Evolutionary conservation across 2,113 vertebrate species (phyloP), one percentile per base, ranked within the genome.

Genomic region (Chionomys nivalis): DNA sequence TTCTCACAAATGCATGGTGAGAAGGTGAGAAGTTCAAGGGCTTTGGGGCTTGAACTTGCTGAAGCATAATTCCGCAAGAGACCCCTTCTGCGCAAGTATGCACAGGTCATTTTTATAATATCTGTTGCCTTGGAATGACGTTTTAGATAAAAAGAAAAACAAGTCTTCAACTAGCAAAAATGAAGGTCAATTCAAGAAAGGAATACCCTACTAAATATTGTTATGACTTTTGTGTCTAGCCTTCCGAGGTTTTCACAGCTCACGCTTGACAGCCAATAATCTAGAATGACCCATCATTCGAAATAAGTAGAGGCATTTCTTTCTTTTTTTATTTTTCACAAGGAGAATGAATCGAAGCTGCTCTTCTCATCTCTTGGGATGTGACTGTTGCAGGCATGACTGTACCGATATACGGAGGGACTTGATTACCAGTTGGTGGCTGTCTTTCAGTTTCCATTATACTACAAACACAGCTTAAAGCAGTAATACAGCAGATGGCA

Each of bases 81-180:
- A 21, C 89, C 87, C 55, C 11, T 83, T 55, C 26, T 66, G 24
- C 19, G 61, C 49, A 72, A 52, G 94, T 28, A 47, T 16, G 58
- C 65, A 21, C 52, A 89, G 91, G 39, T 77, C n/a, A 81, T 75
- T 91, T 42, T 87, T 68, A 52, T 36, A 75, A 61, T 8, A 89
- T 6, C 81, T 77, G 31, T 87, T 70, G 24, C 21, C 42, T 92
- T 91, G 77, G 93, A 93, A 63, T 89, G 47, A 10, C 26, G 70
- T 91, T 90, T 91, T 90, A 91, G 91, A 85, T n/a, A 93, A 79
- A 94, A 79, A 96, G 39, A 58, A 78, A 97, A 79, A 83, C 36
- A 77, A 68, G 21, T 58, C 23, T 68, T 78, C 42, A 95, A 42
- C 23, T n/a, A 91, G 17, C 0, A 83, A 93, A 79, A 96, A 82